Conservation (phyloP, 1,140 invertebrate species). For the Paracyclopina nana region DNA sequence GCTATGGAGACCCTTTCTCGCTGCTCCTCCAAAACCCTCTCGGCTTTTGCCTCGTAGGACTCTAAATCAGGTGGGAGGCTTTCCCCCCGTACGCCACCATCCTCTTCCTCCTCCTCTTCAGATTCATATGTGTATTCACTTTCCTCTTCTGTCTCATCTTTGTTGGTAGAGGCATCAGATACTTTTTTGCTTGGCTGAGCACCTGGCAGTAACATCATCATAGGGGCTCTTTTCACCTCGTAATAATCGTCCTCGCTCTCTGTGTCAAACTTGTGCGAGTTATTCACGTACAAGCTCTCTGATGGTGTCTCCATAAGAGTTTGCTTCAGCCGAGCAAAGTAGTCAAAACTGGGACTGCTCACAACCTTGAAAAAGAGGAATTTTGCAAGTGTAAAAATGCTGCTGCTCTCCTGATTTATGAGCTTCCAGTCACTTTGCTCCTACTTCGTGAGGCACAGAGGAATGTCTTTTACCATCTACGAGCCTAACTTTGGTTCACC, state of each 20-base stretch:
- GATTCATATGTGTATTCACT: background rate
- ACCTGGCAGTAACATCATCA: slow-evolving; percentile 10
- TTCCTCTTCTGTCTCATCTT: background rate
- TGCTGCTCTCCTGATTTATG: too few species aligned
- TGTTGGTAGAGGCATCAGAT: background rate
- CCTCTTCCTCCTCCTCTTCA: slow-evolving; percentile 16
- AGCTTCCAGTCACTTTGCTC: too few species aligned
- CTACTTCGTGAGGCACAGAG: too few species aligned
- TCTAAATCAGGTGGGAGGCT: background rate
- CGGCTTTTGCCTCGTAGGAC: slow-evolving; percentile 8
- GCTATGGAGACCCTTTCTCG: background rate
- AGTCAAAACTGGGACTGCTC: too few species aligned
- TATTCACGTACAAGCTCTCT: background rate
- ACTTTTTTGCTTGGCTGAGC: background rate
- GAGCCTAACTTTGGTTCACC: too few species aligned
- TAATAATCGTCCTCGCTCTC: background rate
- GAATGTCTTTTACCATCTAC: too few species aligned
- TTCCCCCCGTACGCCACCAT: slow-evolving; percentile 9
- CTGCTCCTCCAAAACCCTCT: background rate
- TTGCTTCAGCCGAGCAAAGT: slow-evolving; percentile 7
- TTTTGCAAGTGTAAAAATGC: too few species aligned
- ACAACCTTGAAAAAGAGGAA: too few species aligned
- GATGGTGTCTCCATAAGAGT: background rate
- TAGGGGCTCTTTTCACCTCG: slow-evolving; percentile 8
- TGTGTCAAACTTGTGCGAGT: background rate